Base-by-base conservation (phyloP, 2,797 vertebrate genomes). In the Anas georgica region DNA sequence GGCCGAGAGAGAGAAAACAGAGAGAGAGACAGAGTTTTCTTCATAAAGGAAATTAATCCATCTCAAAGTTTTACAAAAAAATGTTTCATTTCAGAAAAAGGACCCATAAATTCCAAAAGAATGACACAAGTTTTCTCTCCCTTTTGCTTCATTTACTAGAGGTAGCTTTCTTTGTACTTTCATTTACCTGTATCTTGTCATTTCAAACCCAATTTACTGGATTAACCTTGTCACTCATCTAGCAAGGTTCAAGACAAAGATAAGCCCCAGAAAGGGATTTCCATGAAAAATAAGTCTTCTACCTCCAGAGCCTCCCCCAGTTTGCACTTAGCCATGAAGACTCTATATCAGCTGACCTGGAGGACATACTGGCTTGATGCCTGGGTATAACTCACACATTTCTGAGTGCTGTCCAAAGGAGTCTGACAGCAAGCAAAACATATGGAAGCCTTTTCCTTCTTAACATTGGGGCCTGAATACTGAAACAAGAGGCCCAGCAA, bases 151-250 rank as follows among this genome's bases (percentile, higher is more conserved):
- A 13, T 82, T 84, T 90, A n/a, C 35, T 58, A 86, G 9, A 17
- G 10, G 1, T 58, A 70, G 39, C 14, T 91, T 92, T 39, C 59
- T 67, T 50, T 77, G 45, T 48, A n/a, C 28, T 80, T 82, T 80
- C 23, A 43, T 96, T 91, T 96, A 79, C 77, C 80, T 84, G 82
- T 86, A 39, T 56, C 68, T 84, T 91, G 48, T 62, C 21, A 69
- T 90, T 95, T 80, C 81, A 74, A 84, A 29, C 16, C 37, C 3
- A 62, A 52, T 92, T 91, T 90, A 86, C 54, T 78, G 68, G 54
- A 91, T 94, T 94, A 94, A 95, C 83, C 83, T 83, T 83, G 66
- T n/a, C 74, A 33, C 59, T 91, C 62, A 70, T 33, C 86, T 46
- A 90, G 12, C 37, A 73, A 80, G 86, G 33, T 78, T 95, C 93